Conservation (phyloP, 2,888 invertebrate genomes). For the Chrysotoxum bicinctum region DNA sequence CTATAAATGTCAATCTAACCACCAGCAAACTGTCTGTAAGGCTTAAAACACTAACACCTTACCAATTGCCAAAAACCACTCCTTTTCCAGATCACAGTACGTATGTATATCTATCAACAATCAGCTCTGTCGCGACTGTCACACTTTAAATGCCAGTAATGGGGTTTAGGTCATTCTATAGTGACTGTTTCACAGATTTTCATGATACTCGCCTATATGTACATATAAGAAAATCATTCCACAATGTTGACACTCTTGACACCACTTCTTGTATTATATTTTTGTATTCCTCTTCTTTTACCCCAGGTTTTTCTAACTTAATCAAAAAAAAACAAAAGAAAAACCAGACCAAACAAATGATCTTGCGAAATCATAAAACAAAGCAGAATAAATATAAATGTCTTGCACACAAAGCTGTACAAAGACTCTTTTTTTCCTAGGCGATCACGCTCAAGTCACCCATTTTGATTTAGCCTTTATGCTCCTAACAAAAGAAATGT, state of each 20-base stretch:
- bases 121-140: not conserved
- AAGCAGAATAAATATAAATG: conserved; percentile 61
- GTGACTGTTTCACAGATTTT: not conserved
- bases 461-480: conserved; percentile 27
- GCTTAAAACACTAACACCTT: not conserved
- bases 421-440: conserved; percentile 15
- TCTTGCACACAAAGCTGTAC: conserved; percentile 40
- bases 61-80: not conserved
- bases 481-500: conserved; percentile 20
- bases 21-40: no score
- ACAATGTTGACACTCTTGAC: conserved; percentile 54
- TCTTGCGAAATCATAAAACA: conserved; percentile 66
- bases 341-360: conserved; percentile 61
- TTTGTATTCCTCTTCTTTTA: not conserved
- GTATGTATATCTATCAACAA: not conserved
- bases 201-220: not conserved
- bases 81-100: not conserved
- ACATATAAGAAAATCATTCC: conserved; percentile 30
- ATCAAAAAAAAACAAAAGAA: conserved; percentile 35
- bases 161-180: not conserved
- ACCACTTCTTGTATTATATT: not conserved
- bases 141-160: not conserved
- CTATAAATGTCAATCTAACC: no score
- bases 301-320: not conserved
- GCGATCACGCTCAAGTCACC: conserved; percentile 63